Evolutionary conservation across 2,113 vertebrate genomes (phyloP).

Genomic region (Hyperopisus bebe): DNA sequence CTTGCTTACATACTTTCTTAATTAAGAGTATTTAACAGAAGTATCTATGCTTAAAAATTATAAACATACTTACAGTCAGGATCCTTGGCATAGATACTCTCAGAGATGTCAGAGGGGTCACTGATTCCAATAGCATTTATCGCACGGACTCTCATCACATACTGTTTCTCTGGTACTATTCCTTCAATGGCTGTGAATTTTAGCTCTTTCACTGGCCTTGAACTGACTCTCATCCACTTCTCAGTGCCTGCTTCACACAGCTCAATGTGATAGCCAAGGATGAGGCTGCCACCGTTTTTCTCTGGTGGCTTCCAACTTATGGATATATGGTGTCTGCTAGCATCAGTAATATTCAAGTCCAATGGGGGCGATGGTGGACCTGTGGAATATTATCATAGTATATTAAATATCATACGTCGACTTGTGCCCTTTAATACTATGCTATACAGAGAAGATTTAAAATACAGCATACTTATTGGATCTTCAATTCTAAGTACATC

Average conservation of each 20-base stretch:
- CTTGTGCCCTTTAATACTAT: not conserved
- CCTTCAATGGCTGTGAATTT: constrained; percentile 86
- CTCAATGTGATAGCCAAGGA: constrained; percentile 92
- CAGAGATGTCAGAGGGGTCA: constrained; percentile 87
- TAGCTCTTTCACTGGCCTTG: constrained; percentile 85
- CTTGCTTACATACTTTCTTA: not conserved
- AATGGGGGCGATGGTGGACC: constrained; percentile 85
- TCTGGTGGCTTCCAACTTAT: constrained; percentile 88
- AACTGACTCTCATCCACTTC: constrained; percentile 94
- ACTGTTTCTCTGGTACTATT: constrained; percentile 91
- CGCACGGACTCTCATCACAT: constrained; percentile 85
- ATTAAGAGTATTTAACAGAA: constrained; percentile 14
- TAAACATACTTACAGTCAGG: constrained; percentile 81
- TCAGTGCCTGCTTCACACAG: constrained; percentile 89
- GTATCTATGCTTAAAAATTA: not conserved
- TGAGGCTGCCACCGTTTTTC: constrained; percentile 85
- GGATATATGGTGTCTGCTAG: constrained; percentile 83
- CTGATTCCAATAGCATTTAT: constrained; percentile 87
- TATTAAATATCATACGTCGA: not conserved
- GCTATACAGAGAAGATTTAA: not conserved
- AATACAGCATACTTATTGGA: constrained; percentile 69
- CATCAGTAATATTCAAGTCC: constrained; percentile 79
- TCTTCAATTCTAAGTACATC: constrained; percentile 83
- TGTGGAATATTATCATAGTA: constrained; percentile 35
- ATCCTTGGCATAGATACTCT: constrained; percentile 90